A percentile compares a stretch with the other conserved stretches of the same genome.
phyloP scores from a whole-genome alignment of 2,113 vertebrate genomes.

The Lanius ludovicianus region DNA sequence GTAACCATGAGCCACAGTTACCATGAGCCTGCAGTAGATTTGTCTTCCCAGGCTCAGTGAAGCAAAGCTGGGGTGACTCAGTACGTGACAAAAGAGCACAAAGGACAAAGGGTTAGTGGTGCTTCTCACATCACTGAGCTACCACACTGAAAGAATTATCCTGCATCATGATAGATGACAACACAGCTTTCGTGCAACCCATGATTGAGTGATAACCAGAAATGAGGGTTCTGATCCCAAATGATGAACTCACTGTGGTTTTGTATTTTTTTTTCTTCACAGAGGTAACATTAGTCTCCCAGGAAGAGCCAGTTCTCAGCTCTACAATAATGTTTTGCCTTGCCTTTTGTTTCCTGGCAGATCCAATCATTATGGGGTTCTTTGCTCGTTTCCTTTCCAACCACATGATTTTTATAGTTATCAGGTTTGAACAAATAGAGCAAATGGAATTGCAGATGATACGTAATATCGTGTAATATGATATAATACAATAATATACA shows the following conservation, averaged over 20 bases:
- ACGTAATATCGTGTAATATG: neutral
- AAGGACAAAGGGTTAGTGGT: neutral
- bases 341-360: neutral
- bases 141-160: neutral
- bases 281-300: neutral
- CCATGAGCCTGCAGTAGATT: neutral
- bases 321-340: neutral
- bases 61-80: neutral
- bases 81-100: neutral
- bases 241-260: neutral
- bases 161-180: neutral
- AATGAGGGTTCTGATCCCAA: neutral
- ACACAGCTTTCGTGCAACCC: neutral
- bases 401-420: neutral
- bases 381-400: neutral
- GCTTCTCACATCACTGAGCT: neutral
- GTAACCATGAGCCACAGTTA: neutral
- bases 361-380: neutral
- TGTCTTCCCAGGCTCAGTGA: neutral
- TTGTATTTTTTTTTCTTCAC: neutral
- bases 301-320: neutral
- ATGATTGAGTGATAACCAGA: neutral
- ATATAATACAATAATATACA: neutral
- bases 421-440: neutral
- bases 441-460: neutral